Base-by-base conservation (phyloP, 2,888 invertebrate genomes). In the Polietes domitor region DNA sequence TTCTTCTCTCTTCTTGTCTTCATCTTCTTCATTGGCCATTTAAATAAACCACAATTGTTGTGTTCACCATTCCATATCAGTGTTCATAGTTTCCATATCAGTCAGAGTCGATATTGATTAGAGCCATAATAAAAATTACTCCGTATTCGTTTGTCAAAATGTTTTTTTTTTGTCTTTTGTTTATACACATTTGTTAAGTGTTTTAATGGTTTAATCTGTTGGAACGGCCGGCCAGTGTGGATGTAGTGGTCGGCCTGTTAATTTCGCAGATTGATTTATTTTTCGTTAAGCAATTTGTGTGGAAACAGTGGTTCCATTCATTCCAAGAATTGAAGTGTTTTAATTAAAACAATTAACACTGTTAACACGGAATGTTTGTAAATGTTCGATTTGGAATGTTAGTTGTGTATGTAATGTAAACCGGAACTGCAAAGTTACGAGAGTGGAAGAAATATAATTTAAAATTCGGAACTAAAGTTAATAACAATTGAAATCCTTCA, bases 271-370 rank as follows among this genome's bases (percentile, higher is more conserved):
- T 47, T 47, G 47, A 47, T 47, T 47, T 47, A n/a, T n/a, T 47
- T 15, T 47, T n/a, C 15, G 4, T 5, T n/a, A n/a, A 47, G 5
- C n/a, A n/a, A 47, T 47, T 32, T 32, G n/a, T 7, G 2, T 6
- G n/a, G n/a, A 47, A 9, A 47, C 47, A 47, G 47, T n/a, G 47
- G 47, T 15, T n/a, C 9, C 61, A 61, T 61, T 61, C 15, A 17
- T 61, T 26, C 26, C 3, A 58, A 5, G 2, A 4, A 58, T 24
- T 61, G 32, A 32, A 47, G 12, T 61, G 61, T 61, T 75, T 24
- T 17, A 50, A 65, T 75, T 37, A 28, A 53, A 73, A 24, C 71
- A 32, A 71, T 82, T 78, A 77, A 70, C 82, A 75, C 74, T 74
- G 70, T 77, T 78, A 77, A 70, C 12, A 73, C 21, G 28, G 0